A percentile compares a stretch with the other conserved stretches of the same genome.
Evolutionary conservation across 2,888 invertebrate species (phyloP).

Genomic region (Frankliniella intonsa): DNA sequence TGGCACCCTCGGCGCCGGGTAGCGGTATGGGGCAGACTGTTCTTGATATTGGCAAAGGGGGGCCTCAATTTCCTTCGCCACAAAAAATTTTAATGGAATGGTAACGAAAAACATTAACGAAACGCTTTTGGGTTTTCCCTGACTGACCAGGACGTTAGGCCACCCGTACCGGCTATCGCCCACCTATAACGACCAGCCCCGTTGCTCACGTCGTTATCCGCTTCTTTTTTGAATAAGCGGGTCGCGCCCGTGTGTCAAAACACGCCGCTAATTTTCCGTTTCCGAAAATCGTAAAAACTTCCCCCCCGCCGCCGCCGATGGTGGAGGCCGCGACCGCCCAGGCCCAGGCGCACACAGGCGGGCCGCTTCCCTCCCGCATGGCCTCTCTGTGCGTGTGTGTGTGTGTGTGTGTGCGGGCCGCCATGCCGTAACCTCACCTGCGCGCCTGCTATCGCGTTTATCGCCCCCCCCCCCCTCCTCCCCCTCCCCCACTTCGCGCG

Average conservation of each 20-base stretch:
- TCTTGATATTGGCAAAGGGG: too few species aligned
- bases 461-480: background rate
- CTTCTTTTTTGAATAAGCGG: too few species aligned
- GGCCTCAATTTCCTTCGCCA: too few species aligned
- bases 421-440: background rate
- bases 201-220: too few species aligned
- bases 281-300: slow-evolving; percentile 17
- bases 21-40: too few species aligned
- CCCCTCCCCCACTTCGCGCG: too few species aligned
- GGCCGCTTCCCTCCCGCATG: background rate
- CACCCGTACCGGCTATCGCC: background rate
- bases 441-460: background rate
- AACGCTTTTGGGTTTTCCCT: background rate
- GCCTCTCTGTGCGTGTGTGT: background rate
- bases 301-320: background rate
- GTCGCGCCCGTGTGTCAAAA: slow-evolving; percentile 4
- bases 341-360: background rate
- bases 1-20: too few species aligned
- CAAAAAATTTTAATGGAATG: too few species aligned
- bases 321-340: background rate
- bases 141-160: background rate
- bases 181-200: too few species aligned
- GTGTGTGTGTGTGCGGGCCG: background rate
- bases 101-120: too few species aligned
- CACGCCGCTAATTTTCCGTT: slow-evolving; percentile 24